phyloP scores from a whole-genome alignment of 2,888 invertebrate genomes.

The Hydropsyche betteni region DNA sequence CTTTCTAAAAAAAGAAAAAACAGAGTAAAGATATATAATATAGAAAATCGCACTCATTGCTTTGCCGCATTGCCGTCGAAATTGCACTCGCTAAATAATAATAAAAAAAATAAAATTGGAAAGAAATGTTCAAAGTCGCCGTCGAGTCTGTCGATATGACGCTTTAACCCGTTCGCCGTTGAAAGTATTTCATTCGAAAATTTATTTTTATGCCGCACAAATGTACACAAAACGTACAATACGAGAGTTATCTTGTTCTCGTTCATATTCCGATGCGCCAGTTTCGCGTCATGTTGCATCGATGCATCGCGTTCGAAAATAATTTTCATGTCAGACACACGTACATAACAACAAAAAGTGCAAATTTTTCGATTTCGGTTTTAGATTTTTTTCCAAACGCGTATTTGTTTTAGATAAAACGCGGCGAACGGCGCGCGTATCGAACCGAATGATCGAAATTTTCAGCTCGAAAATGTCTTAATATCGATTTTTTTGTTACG shows the following conservation, averaged over 20 bases:
- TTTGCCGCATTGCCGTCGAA: constrained; percentile 19
- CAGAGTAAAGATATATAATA: neutral
- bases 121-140: too few species aligned
- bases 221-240: too few species aligned
- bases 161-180: neutral
- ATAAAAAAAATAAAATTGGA: neutral
- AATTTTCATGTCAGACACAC: constrained; percentile 14
- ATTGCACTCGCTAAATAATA: neutral
- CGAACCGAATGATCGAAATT: too few species aligned
- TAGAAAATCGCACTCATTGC: neutral
- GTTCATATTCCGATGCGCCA: constrained; percentile 35
- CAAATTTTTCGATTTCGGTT: neutral
- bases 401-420: too few species aligned
- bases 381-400: too few species aligned
- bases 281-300: constrained; percentile 45
- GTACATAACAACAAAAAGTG: neutral
- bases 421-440: too few species aligned
- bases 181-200: neutral
- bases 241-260: constrained; percentile 31
- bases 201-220: too few species aligned
- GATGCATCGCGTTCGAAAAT: constrained; percentile 31
- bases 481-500: too few species aligned
- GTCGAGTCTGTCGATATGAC: neutral
- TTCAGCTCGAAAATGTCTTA: too few species aligned
- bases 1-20: too few species aligned